These are phyloP conservation scores for Atrichornis clamosus DNA, from an alignment of 2,113 vertebrate genomes.

Conservation along the genomic window DNA sequence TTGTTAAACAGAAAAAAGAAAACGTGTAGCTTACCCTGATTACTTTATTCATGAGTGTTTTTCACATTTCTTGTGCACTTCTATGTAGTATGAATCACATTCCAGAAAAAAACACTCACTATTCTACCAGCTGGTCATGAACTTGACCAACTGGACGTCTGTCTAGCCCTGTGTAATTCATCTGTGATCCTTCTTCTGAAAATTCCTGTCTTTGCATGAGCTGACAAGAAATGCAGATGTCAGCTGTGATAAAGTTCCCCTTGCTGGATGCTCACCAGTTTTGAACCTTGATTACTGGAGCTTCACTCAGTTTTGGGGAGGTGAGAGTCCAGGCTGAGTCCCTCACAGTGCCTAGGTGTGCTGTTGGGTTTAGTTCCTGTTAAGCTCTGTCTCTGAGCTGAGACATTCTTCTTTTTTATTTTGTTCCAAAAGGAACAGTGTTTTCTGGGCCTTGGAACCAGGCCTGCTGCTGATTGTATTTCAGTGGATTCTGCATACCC, in stretches of 20 bases:
- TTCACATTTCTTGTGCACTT: neutral
- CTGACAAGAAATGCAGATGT: neutral
- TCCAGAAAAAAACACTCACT: neutral
- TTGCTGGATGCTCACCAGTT: neutral
- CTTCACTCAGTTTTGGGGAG: neutral
- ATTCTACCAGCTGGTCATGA: neutral
- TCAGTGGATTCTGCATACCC: fast-evolving
- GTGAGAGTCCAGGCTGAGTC: neutral
- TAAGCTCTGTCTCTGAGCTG: neutral
- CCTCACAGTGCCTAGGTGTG: neutral
- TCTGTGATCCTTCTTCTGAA: neutral
- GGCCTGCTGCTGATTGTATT: neutral
- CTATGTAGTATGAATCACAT: fast-evolving
- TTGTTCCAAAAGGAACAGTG: neutral
- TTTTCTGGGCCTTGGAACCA: neutral
- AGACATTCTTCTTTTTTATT: neutral
- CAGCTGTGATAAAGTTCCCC: neutral
- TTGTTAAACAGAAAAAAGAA: neutral
- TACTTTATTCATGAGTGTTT: neutral
- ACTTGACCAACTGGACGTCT: neutral
- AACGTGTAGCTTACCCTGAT: neutral
- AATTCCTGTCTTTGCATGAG: neutral
- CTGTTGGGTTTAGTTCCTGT: neutral
- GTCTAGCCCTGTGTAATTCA: neutral
- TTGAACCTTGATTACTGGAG: neutral